Conservation (phyloP, 2,113 vertebrate species). For the Capreolus pygargus region DNA sequence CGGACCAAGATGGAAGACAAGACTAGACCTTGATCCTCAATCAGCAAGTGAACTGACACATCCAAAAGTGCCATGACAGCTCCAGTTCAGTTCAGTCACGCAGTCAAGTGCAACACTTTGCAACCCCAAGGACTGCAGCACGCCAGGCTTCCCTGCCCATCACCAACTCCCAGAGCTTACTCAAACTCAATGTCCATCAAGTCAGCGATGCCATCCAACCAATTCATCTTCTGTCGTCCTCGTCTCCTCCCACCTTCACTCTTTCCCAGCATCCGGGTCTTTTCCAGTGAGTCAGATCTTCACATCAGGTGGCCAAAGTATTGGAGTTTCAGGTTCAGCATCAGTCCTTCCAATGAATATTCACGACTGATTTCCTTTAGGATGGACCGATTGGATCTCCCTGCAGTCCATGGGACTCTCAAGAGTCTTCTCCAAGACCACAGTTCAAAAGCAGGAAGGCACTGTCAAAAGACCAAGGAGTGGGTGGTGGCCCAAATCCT, state of each 20-base stretch:
- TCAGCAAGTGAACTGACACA: not conserved
- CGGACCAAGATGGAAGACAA: not conserved
- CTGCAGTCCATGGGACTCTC: not conserved
- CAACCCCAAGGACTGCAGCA: not conserved
- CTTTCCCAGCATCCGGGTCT: not conserved
- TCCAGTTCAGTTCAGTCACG: not conserved
- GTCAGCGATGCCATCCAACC: not conserved
- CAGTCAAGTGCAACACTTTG: not conserved
- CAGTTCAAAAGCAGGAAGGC: not conserved
- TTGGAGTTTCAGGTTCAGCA: not conserved
- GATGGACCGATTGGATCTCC: not conserved
- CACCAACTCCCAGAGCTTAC: not conserved
- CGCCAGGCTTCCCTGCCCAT: not conserved
- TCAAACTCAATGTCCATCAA: not conserved
- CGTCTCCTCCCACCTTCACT: not conserved
- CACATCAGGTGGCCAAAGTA: not conserved
- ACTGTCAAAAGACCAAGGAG: not conserved
- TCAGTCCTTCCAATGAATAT: not conserved
- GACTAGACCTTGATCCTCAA: not conserved
- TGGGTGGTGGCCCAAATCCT: not conserved
- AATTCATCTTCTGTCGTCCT: not conserved
- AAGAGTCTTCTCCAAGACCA: not conserved
- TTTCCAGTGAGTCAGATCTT: not conserved
- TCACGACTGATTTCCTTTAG: not conserved
- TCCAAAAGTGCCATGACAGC: not conserved